Evolutionary conservation across 2,888 invertebrate species (phyloP), one percentile per base, ranked within the genome.

Genomic region (Drosophila aldrichi): DNA sequence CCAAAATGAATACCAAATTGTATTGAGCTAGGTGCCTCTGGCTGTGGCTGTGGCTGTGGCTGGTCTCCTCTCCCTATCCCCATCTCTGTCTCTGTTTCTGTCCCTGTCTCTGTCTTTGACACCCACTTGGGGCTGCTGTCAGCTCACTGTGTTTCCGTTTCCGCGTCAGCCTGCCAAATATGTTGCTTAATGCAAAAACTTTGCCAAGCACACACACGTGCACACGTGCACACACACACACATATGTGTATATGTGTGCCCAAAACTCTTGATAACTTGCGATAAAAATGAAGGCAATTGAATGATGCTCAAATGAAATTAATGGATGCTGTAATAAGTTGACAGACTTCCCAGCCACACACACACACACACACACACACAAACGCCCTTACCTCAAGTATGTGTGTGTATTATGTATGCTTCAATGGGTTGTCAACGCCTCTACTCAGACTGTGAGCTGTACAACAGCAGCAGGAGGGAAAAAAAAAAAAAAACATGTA

Each of bases 281-380:
- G 82, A 84, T 79, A 76, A 78, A 91, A 80, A 80, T 79, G 81
- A 83, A 88, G 82, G 91, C 90, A 91, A 91, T 91, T 87, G 91
- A 90, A 91, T 91, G 79, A 79, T 82, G 83, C 78, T 82, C 81
- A 89, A 91, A 90, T 90, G 74, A 90, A 90, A 91, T 91, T 89
- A 91, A 91, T 91, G 90, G 79, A 87, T 91, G 87, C 88, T 85
- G 73, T 83, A 88, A 91, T 83, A 88, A 91, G 81, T 91, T 91
- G 91, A 84, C 90, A 88, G 86, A 81, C 77, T 77, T 71, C 44
- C 73, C 62, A 63, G 63, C 44, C 51, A 25, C 57, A 55, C 18
- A 43, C 29, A 41, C n/a, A 10, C 18, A 22, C 54, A n/a, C 46
- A 14, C 36, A 16, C 44, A 34, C 49, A 55, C 29, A 34, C 20